phyloP scores from a whole-genome alignment of 1,140 invertebrate species.

The Lycorma delicatula region DNA sequence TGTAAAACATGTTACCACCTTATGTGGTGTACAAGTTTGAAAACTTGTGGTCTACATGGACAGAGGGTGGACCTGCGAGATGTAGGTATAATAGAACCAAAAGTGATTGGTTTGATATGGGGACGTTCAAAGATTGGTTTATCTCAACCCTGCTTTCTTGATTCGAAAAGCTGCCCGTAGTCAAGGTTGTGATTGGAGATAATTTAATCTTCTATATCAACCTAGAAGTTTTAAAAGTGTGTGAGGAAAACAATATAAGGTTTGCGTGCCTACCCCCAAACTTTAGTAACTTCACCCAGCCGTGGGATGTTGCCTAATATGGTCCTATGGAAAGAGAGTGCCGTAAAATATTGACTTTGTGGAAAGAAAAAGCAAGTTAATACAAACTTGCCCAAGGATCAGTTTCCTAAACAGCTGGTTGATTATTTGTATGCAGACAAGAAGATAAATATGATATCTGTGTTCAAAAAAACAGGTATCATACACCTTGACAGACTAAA shows the following conservation, averaged over 20 bases:
- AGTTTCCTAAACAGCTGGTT: not conserved
- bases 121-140: constrained; percentile 35
- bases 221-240: constrained; percentile 29
- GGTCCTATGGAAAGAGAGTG: constrained; percentile 35
- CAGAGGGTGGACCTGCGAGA: constrained; percentile 28
- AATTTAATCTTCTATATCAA: constrained; percentile 36
- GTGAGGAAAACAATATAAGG: constrained; percentile 33
- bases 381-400: constrained; percentile 6
- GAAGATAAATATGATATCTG: too few species aligned
- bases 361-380: constrained; percentile 22
- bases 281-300: constrained; percentile 37
- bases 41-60: constrained; percentile 35
- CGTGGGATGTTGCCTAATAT: constrained; percentile 38
- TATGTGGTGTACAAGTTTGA: constrained; percentile 37
- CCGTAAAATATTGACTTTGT: constrained; percentile 33
- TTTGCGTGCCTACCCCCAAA: constrained; percentile 38
- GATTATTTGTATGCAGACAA: too few species aligned
- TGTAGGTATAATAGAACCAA: constrained; percentile 30
- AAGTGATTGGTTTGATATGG: constrained; percentile 35
- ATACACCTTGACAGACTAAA: too few species aligned
- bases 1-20: constrained; percentile 25
- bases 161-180: constrained; percentile 17
- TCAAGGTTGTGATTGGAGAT: constrained; percentile 33
- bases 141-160: constrained; percentile 17
- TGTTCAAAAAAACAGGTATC: too few species aligned